These are phyloP conservation scores for Cepaea nemoralis DNA, from an alignment of 1,140 invertebrate genomes.

Conservation along the genomic window DNA sequence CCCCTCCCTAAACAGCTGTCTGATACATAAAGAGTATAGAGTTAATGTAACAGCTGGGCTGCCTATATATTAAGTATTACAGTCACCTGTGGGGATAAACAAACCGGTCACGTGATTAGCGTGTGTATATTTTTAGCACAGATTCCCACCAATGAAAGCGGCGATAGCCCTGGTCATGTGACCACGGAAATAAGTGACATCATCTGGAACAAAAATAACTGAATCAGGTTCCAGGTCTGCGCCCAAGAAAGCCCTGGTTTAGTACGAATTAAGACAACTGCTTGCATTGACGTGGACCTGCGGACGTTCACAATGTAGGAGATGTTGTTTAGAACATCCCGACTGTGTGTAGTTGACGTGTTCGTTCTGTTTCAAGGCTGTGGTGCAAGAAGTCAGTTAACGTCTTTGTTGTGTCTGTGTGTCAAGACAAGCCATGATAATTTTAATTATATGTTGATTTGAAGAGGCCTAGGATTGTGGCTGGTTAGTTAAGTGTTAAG, in stretches of 20 bases:
- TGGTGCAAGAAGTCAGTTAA: background rate
- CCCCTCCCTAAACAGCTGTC: too few relatives aligned
- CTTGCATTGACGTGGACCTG: background rate
- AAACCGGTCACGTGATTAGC: background rate
- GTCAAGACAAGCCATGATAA: too few relatives aligned
- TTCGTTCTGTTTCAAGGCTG: background rate
- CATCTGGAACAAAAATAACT: constrained; percentile 21
- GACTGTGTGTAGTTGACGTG: background rate
- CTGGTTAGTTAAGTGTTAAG: too few relatives aligned
- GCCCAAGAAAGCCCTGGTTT: background rate
- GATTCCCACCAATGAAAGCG: background rate
- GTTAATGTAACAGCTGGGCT: too few relatives aligned
- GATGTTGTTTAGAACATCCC: background rate
- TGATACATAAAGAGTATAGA: too few relatives aligned
- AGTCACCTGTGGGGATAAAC: constrained; percentile 26
- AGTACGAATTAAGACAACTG: background rate
- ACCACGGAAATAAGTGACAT: constrained; percentile 13
- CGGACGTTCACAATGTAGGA: background rate
- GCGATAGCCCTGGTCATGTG: background rate
- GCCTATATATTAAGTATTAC: too few relatives aligned
- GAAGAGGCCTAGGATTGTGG: too few relatives aligned
- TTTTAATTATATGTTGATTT: background rate
- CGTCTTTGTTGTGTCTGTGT: background rate
- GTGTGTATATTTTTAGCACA: background rate
- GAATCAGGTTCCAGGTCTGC: background rate